phyloP scores from a whole-genome alignment of 2,797 vertebrate genomes.

The Erpetoichthys calabaricus region DNA sequence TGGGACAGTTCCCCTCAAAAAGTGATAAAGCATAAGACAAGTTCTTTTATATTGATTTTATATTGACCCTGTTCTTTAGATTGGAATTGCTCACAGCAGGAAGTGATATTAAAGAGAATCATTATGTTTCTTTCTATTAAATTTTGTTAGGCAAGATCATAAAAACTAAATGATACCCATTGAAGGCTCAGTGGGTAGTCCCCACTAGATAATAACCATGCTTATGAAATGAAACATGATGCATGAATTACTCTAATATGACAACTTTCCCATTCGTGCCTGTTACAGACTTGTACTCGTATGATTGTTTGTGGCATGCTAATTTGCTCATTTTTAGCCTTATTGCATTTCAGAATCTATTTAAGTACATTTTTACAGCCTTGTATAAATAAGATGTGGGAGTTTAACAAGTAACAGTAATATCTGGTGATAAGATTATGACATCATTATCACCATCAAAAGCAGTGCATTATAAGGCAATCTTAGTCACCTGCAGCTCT shows the following conservation, averaged over 20 bases:
- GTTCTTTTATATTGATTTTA: conserved; percentile 9
- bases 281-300: neutral
- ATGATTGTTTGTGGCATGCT: neutral
- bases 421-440: neutral
- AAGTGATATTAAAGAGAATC: conserved; percentile 7
- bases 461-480: neutral
- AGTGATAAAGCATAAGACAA: neutral
- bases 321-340: neutral
- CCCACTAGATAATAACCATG: conserved; percentile 1
- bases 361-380: neutral
- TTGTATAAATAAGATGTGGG: neutral
- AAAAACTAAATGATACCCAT: conserved; percentile 8
- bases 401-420: neutral
- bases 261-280: neutral
- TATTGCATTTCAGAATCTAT: neutral
- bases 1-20: neutral
- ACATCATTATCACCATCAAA: neutral
- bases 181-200: conserved; percentile 6
- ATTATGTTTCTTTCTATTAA: conserved; percentile 8
- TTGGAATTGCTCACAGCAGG: conserved; percentile 7
- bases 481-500: neutral
- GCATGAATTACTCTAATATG: neutral
- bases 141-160: conserved; percentile 3
- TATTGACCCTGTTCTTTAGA: conserved; percentile 5
- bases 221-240: conserved; percentile 3